Base-by-base conservation (phyloP, 2,113 vertebrate genomes). In the Ellobius talpinus region DNA sequence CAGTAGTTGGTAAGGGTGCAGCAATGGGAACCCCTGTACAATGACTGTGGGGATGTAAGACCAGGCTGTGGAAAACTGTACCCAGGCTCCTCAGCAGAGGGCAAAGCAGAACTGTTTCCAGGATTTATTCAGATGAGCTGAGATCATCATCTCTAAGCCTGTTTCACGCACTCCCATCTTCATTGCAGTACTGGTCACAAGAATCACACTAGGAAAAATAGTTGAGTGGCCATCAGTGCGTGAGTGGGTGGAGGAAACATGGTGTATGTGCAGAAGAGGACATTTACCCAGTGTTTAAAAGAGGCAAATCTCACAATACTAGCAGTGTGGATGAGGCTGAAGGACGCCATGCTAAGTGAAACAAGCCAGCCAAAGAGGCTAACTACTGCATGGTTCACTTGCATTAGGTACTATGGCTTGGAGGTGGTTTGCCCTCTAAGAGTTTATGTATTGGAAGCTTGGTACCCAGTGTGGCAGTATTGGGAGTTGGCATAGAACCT, bases 71-170 rank as follows among this genome's bases (percentile, higher is more conserved):
- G 77, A 68, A 61, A 93, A 90, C 19, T 55, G 45, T 33, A 50
- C 61, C 42, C 29, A 89, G 17, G 7, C 4, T 82, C 84, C 45
- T 93, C 63, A 61, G 33, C 70, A 76, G 45, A 65, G n/a, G 65
- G 61, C 84, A 89, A 91, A 63, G 58, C 0, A 81, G 73, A 89
- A 63, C 39, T 31, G 61, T 87, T 84, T 66, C 29, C 50, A 76
- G 29, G 68, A 29, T 72, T 87, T 74, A 87, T 90, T 79, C 42
- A 55, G 31, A 87, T 96, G 65, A 89, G 63, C 1, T 10, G 21
- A 96, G 85, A 76, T 92, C 89, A 68, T 50, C 19, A 63, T 74
- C 70, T 85, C 13, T 5, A 90, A 87, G 89, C 73, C 58, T 7
- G 12, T 26, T 55, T 55, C 7, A 47, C 31, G 0, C 21, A 85